Conservation (phyloP, 2,113 vertebrate genomes). For the Piaya cayana region DNA sequence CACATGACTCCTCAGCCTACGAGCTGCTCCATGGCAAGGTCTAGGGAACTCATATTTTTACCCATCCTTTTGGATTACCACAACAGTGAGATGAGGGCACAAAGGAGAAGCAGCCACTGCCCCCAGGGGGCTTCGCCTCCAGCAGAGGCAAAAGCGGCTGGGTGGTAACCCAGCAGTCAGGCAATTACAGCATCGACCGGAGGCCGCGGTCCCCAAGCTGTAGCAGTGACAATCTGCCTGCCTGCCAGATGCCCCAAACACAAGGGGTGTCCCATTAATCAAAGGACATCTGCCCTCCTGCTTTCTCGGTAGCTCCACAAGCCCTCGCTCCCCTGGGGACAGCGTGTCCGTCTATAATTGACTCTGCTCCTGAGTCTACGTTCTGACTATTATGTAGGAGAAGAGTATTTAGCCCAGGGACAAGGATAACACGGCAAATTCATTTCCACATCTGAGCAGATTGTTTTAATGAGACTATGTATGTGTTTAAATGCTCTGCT, state of each 20-base stretch:
- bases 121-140: accelerated
- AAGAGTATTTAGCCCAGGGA: not conserved
- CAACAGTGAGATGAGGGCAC: accelerated
- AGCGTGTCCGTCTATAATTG: not conserved
- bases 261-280: not conserved
- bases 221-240: not conserved
- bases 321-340: not conserved
- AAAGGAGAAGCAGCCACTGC: not conserved
- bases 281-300: conserved; percentile 9
- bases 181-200: not conserved
- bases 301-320: not conserved
- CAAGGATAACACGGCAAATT: not conserved
- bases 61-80: accelerated
- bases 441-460: not conserved
- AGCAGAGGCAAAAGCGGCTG: not conserved
- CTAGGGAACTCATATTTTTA: not conserved
- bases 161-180: not conserved
- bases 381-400: not conserved
- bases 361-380: not conserved
- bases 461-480: not conserved
- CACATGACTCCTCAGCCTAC: accelerated
- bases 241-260: not conserved
- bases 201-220: not conserved
- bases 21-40: accelerated
- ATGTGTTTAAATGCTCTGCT: not conserved